These are phyloP conservation scores for Hycleus phaleratus DNA, from an alignment of 1,140 invertebrate genomes.

Conservation along the genomic window DNA sequence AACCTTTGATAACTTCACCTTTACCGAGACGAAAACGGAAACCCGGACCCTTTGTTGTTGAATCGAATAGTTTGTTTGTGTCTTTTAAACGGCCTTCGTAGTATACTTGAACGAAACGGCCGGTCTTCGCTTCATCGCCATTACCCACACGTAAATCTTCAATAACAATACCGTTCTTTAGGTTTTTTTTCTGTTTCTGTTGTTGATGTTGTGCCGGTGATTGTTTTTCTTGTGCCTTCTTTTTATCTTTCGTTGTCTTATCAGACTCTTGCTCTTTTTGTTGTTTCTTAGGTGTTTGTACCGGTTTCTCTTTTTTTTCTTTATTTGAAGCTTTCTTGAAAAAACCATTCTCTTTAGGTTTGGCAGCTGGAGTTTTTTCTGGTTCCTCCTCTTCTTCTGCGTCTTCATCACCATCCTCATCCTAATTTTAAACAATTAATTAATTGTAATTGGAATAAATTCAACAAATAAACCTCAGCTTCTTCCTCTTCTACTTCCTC, in stretches of 20 bases:
- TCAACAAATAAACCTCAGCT: background rate
- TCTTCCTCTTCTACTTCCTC: background rate
- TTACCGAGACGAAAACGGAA: slow-evolving; percentile 80
- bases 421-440: slow-evolving; percentile 1
- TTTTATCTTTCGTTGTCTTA: slow-evolving; percentile 21
- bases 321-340: background rate
- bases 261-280: slow-evolving; percentile 30
- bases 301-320: slow-evolving; percentile 6
- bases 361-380: slow-evolving; percentile 1
- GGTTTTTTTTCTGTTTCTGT: slow-evolving; percentile 50
- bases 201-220: slow-evolving; percentile 42
- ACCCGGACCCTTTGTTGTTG: slow-evolving; percentile 59
- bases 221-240: slow-evolving; percentile 35
- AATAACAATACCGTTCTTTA: slow-evolving; percentile 66
- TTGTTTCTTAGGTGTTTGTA: slow-evolving; percentile 29
- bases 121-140: slow-evolving; percentile 66
- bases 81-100: slow-evolving; percentile 68
- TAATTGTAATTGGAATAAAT: slow-evolving; percentile 3
- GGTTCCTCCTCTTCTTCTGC: slow-evolving; percentile 15
- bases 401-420: slow-evolving; percentile 10
- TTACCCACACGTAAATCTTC: slow-evolving; percentile 70
- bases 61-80: slow-evolving; percentile 80
- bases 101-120: slow-evolving; percentile 69
- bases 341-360: slow-evolving; percentile 19
- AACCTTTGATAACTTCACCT: slow-evolving; percentile 84